Evolutionary conservation across 2,797 vertebrate genomes (phyloP).

Genomic region (Alca torda): DNA sequence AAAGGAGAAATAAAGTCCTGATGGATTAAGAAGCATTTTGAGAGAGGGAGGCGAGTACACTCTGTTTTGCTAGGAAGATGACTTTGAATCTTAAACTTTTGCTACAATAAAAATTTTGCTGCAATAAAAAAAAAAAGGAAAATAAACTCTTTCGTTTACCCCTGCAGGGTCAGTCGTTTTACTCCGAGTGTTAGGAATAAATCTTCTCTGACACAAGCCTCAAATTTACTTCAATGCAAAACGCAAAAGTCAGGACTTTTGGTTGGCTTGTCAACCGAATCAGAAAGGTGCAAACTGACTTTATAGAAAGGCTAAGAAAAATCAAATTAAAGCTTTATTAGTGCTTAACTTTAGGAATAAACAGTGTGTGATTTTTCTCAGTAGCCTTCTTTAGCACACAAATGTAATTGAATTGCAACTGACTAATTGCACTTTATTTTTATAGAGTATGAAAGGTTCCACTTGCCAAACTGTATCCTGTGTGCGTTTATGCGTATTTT

Average conservation of each 20-base stretch:
- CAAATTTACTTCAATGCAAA: not conserved
- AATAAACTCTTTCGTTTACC: not conserved
- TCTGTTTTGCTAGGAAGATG: not conserved
- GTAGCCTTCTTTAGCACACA: not conserved
- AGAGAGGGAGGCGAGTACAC: not conserved
- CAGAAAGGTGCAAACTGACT: not conserved
- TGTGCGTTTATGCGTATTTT: not conserved
- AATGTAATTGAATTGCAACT: not conserved
- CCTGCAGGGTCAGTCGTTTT: not conserved
- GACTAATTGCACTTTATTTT: not conserved
- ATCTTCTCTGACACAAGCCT: not conserved
- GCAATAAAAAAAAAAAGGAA: not conserved
- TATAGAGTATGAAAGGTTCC: not conserved
- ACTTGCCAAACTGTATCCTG: not conserved
- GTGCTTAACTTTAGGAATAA: not conserved
- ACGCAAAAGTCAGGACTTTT: fast-evolving
- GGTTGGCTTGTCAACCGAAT: not conserved
- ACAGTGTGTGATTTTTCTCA: not conserved
- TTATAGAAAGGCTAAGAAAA: not conserved
- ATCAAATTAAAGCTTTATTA: not conserved
- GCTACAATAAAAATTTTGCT: not conserved
- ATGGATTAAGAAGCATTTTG: not conserved
- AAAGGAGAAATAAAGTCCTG: not conserved
- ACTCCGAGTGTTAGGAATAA: not conserved
- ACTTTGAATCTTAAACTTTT: not conserved